Evolutionary conservation across 1,140 invertebrate genomes (phyloP).

Genomic region (Dysdera silvatica): DNA sequence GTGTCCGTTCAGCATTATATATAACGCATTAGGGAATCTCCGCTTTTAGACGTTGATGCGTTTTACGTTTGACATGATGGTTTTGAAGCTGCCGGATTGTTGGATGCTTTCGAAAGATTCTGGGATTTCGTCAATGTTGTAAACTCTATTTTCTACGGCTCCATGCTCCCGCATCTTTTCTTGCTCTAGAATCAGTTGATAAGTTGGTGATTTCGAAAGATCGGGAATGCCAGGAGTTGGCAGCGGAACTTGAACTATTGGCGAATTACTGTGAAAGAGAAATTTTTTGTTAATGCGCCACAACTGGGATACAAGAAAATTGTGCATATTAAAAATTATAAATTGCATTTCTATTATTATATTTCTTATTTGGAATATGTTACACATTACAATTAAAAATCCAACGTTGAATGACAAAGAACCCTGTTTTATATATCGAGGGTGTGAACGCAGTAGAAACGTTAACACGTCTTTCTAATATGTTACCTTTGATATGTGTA

Average conservation of each 20-base stretch:
- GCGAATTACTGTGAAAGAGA: neutral
- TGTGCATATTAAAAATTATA: neutral
- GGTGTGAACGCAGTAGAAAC: too few relatives aligned
- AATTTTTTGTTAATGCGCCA: neutral
- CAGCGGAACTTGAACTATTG: neutral
- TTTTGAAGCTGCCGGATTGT: conserved; percentile 82
- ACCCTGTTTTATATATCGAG: too few relatives aligned
- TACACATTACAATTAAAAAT: neutral
- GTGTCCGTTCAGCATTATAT: too few relatives aligned
- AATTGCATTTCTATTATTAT: neutral
- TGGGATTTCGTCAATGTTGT: conserved; percentile 54
- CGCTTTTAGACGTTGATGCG: too few relatives aligned
- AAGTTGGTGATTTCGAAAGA: conserved; percentile 31
- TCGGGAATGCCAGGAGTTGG: conserved; percentile 7
- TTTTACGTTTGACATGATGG: conserved; percentile 75
- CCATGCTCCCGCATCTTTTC: conserved; percentile 22
- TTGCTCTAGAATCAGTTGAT: conserved; percentile 30
- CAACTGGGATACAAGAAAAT: neutral
- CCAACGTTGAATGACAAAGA: too few relatives aligned
- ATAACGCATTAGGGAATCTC: too few relatives aligned
- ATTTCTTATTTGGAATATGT: neutral
- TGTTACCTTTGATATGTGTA: too few relatives aligned
- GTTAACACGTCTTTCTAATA: too few relatives aligned
- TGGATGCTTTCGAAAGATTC: too few relatives aligned
- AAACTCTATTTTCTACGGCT: conserved; percentile 9